Evolutionary conservation across 1,140 invertebrate genomes (phyloP).

Genomic region (Trachymyrmex septentrionalis): DNA sequence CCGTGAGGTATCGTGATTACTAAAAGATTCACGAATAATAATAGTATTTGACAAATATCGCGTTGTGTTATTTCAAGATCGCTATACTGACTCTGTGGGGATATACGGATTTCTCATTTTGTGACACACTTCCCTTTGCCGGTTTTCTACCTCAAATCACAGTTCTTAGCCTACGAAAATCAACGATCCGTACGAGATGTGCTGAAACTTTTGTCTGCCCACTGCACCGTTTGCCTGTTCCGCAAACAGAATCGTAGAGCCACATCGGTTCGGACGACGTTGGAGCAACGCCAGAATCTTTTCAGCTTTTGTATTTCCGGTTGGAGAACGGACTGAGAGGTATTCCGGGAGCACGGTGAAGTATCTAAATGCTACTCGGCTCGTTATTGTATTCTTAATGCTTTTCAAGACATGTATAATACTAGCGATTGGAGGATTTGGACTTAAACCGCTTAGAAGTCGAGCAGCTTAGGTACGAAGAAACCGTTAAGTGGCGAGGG

Average conservation of each 20-base stretch:
- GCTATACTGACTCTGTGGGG: neutral
- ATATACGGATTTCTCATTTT: neutral
- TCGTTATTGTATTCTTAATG: neutral
- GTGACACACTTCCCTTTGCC: neutral
- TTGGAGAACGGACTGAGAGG: slow-evolving; percentile 37
- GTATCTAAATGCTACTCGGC: neutral
- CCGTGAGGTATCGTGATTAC: slow-evolving; percentile 21
- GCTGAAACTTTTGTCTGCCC: slow-evolving; percentile 50
- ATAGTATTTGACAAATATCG: slow-evolving; percentile 48
- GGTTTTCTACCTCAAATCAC: neutral
- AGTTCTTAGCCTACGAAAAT: neutral
- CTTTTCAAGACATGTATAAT: neutral
- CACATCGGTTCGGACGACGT: slow-evolving; percentile 53
- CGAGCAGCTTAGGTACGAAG: neutral
- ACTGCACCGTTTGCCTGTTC: slow-evolving; percentile 33
- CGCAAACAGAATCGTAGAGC: slow-evolving; percentile 56
- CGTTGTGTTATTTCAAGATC: slow-evolving; percentile 9
- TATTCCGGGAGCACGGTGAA: slow-evolving; percentile 14
- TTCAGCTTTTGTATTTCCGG: slow-evolving; percentile 74
- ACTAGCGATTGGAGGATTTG: neutral
- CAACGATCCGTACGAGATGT: slow-evolving; percentile 3
- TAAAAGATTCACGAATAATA: slow-evolving; percentile 31
- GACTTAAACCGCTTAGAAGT: neutral
- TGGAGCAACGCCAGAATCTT: slow-evolving; percentile 72
- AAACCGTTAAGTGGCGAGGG: slow-evolving; percentile 5